phyloP scores from a whole-genome alignment of 1,140 invertebrate species.

The Heliothis virescens region DNA sequence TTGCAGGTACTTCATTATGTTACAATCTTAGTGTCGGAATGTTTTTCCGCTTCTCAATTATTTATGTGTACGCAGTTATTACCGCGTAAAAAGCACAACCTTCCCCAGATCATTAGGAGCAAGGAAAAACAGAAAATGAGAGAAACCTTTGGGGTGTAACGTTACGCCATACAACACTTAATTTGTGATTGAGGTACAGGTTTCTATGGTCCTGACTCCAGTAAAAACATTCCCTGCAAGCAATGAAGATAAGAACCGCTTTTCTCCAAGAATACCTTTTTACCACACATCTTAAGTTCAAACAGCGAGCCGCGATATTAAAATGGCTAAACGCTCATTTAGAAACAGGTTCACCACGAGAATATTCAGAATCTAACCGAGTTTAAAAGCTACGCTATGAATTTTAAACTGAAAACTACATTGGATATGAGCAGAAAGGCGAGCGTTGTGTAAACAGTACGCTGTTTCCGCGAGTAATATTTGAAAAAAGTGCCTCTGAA shows the following conservation, averaged over 20 bases:
- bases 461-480: conserved; percentile 64
- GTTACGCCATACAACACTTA: conserved; percentile 51
- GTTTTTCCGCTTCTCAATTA: conserved; percentile 50
- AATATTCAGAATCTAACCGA: conserved; percentile 72
- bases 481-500: conserved; percentile 64
- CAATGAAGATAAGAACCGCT: conserved; percentile 38
- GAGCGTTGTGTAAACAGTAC: conserved; percentile 68
- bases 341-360: conserved; percentile 60
- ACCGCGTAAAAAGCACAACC: conserved; percentile 55
- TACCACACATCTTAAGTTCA: conserved; percentile 42
- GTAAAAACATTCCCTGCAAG: conserved; percentile 7
- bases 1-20: conserved; percentile 37
- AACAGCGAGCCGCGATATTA: conserved; percentile 56
- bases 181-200: conserved; percentile 46
- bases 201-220: conserved; percentile 32
- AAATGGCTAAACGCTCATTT: conserved; percentile 70
- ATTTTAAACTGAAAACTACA: conserved; percentile 78
- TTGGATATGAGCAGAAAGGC: conserved; percentile 67
- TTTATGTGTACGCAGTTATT: conserved; percentile 49
- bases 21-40: conserved; percentile 43
- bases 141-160: conserved; percentile 55
- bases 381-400: conserved; percentile 76
- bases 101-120: conserved; percentile 57
- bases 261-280: conserved; percentile 9
- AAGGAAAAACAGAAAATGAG: conserved; percentile 57